A percentile compares a stretch with the other conserved stretches of the same genome.
These are phyloP conservation scores for Sphenodon punctatus DNA, from an alignment of 2,797 vertebrate genomes.

Conservation along the genomic window DNA sequence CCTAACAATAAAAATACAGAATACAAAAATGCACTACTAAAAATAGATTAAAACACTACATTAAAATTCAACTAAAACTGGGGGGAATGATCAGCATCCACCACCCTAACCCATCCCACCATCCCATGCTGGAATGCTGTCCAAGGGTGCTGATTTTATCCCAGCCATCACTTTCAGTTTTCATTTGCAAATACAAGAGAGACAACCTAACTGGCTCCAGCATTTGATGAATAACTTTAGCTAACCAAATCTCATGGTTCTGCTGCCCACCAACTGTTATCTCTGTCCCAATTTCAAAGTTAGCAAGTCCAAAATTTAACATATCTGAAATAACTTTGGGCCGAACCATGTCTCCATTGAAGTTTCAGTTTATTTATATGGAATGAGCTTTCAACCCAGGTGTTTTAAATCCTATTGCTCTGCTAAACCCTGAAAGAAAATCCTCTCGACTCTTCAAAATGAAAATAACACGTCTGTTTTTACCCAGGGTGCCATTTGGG, in stretches of 20 bases:
- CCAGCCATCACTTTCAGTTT: constrained; percentile 60
- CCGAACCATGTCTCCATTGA: neutral
- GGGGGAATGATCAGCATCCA: too few species aligned
- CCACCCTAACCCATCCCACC: too few species aligned
- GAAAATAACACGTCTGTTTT: too few species aligned
- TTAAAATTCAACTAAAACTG: too few species aligned
- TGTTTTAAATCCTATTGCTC: constrained; percentile 29
- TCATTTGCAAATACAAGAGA: constrained; percentile 60
- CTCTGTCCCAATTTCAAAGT: constrained; percentile 28
- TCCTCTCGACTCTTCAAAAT: constrained; percentile 12
- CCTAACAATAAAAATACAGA: too few species aligned
- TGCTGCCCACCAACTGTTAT: neutral
- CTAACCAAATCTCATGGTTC: constrained; percentile 65
- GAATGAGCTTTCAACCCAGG: neutral
- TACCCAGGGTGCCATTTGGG: too few species aligned
- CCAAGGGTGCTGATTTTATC: too few species aligned
- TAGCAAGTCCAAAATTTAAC: constrained; percentile 12
- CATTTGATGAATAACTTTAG: constrained; percentile 65
- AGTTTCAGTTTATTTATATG: neutral
- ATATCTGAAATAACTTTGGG: neutral
- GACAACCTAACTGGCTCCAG: constrained; percentile 60
- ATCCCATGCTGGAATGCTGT: too few species aligned
- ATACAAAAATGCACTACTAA: too few species aligned
- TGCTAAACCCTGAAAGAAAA: constrained; percentile 22
- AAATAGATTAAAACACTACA: too few species aligned